Conservation (phyloP, 2,888 invertebrate genomes). For the Podotricha telesiphe region DNA sequence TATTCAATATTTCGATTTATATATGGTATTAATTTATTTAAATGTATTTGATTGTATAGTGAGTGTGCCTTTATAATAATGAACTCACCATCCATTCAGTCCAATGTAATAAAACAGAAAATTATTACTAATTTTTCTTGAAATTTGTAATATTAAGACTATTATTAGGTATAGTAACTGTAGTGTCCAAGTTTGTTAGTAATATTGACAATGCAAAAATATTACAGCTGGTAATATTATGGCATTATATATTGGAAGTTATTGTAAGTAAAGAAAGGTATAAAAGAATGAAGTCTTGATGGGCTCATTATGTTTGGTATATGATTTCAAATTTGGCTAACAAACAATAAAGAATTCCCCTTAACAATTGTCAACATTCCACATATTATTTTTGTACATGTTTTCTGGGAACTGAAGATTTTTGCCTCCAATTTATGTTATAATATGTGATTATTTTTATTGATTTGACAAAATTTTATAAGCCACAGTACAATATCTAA, state of each 20-base stretch:
- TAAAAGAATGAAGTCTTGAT: conserved; percentile 5
- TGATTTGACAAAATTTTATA: conserved; percentile 18
- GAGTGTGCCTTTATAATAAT: conserved; percentile 72
- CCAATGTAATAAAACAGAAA: conserved; percentile 51
- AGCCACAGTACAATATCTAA: conserved; percentile 26
- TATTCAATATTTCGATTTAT: conserved; percentile 23
- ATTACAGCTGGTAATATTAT: conserved; percentile 41
- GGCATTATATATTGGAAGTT: conserved; percentile 24
- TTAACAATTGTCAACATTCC: conserved; percentile 67
- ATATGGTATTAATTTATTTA: conserved; percentile 46
- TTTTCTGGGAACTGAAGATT: conserved; percentile 51
- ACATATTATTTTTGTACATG: conserved; percentile 63
- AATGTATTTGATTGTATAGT: conserved; percentile 48
- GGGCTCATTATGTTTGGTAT: not conserved
- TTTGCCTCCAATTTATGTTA: conserved; percentile 30
- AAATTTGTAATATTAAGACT: conserved; percentile 52
- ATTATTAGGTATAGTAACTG: conserved; percentile 43
- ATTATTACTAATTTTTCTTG: conserved; percentile 46
- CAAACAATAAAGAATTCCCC: conserved; percentile 35
- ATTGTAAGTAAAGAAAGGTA: not conserved
- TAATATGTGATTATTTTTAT: conserved; percentile 44
- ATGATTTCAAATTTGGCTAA: conserved; percentile 37
- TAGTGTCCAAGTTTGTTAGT: conserved; percentile 45
- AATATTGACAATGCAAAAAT: conserved; percentile 38
- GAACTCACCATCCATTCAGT: conserved; percentile 68